Evolutionary conservation across 2,113 vertebrate species (phyloP).

Genomic region (Lycocorax pyrrhopterus): DNA sequence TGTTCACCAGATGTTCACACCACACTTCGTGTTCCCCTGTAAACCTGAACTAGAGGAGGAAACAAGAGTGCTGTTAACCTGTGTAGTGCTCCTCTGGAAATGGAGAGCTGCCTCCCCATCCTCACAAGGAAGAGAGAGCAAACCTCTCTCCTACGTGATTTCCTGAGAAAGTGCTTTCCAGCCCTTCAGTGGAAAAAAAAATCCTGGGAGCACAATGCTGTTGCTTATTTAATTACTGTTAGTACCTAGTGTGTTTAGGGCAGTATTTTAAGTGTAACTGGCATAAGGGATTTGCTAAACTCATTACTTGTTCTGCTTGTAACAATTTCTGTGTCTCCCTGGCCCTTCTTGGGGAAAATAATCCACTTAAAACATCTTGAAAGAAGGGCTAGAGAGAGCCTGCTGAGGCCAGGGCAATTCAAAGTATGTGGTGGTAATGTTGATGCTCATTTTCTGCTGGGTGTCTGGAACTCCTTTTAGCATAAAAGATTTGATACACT

Average conservation of each 20-base stretch:
- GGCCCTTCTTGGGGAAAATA: background rate
- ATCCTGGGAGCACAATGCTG: background rate
- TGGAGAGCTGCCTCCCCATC: background rate
- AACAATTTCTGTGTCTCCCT: background rate
- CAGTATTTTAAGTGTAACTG: background rate
- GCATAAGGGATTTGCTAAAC: background rate
- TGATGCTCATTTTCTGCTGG: background rate
- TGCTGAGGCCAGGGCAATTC: background rate
- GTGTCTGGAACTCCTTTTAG: background rate
- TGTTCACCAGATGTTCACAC: background rate
- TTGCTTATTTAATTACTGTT: conserved; percentile 5
- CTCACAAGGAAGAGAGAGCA: background rate
- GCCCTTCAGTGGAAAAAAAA: background rate
- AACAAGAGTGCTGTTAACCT: background rate
- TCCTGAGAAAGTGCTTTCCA: background rate
- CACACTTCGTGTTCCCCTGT: background rate
- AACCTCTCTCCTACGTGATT: background rate
- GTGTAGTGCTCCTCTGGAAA: background rate
- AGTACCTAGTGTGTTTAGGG: background rate
- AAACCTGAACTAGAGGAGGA: background rate
- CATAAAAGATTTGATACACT: background rate
- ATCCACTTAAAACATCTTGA: background rate
- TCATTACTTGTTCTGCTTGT: background rate
- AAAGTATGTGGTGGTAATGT: background rate
- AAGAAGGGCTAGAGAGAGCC: background rate